These are phyloP conservation scores for Alces alces DNA, from an alignment of 2,113 vertebrate species.

Conservation along the genomic window DNA sequence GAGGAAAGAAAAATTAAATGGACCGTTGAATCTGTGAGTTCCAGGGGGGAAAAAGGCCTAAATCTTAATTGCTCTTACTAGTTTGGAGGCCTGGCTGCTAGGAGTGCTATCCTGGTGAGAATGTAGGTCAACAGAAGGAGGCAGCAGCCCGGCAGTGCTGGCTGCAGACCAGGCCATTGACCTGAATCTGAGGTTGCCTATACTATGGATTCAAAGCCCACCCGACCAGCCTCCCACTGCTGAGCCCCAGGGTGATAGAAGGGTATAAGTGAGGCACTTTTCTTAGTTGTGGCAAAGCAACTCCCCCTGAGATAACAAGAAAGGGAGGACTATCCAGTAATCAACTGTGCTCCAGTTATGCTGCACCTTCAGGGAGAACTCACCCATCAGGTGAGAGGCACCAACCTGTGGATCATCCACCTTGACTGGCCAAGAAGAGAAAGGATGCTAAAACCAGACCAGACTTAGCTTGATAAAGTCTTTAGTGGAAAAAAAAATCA, in stretches of 20 bases:
- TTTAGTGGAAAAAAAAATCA: not conserved
- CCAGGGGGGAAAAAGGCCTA: not conserved
- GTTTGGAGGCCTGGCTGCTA: not conserved
- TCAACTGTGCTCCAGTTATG: not conserved
- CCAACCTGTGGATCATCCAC: not conserved
- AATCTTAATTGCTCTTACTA: conserved; percentile 18
- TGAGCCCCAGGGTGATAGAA: conserved; percentile 71
- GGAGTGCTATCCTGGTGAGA: not conserved
- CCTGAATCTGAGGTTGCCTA: conserved; percentile 52
- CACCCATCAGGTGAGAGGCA: not conserved
- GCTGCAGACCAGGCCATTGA: not conserved
- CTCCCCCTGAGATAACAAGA: not conserved
- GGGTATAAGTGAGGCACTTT: conserved; percentile 64
- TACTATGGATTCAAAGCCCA: conserved; percentile 69
- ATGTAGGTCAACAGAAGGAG: conserved; percentile 50
- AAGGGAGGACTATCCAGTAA: not conserved
- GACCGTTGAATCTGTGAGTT: not conserved
- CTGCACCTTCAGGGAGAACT: not conserved
- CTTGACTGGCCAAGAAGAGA: not conserved
- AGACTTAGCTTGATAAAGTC: not conserved
- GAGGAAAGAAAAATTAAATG: conserved; percentile 9
- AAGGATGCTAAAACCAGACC: not conserved
- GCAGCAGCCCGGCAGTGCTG: not conserved
- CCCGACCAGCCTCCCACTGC: not conserved
- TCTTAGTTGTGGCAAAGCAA: not conserved